A percentile compares a stretch with the other conserved stretches of the same genome.
Evolutionary conservation across 2,797 vertebrate genomes (phyloP).

Genomic region (Xenops minutus): DNA sequence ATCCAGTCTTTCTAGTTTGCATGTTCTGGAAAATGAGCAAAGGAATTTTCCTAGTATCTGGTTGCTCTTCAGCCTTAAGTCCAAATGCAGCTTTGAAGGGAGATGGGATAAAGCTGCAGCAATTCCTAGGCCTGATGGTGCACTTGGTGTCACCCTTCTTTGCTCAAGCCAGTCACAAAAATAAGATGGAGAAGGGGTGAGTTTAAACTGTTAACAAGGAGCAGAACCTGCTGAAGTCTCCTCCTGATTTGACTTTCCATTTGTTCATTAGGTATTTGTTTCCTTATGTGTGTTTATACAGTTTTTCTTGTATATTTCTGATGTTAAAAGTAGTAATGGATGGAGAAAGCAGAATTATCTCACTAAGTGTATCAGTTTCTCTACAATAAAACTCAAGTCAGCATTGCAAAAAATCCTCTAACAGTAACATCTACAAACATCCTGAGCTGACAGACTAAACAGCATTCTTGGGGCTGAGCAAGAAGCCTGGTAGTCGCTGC

Average conservation of each 20-base stretch:
- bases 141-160: rapidly evolving
- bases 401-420: neutral
- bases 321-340: neutral
- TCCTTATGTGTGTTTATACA: neutral
- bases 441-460: neutral
- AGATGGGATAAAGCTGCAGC: neutral
- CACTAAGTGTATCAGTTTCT: neutral
- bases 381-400: neutral
- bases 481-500: neutral
- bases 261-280: neutral
- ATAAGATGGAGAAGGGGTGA: neutral
- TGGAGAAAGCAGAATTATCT: neutral
- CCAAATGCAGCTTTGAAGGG: neutral
- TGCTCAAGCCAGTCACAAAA: neutral
- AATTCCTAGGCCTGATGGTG: neutral
- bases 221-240: neutral
- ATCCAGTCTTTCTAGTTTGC: neutral
- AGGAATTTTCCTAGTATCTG: neutral
- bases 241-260: neutral
- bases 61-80: neutral
- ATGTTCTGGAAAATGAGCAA: neutral
- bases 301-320: neutral
- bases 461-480: neutral
- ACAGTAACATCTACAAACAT: neutral
- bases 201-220: neutral